Base-by-base conservation (phyloP, 1,140 invertebrate genomes). In the Pseudobourletiella spinata region DNA sequence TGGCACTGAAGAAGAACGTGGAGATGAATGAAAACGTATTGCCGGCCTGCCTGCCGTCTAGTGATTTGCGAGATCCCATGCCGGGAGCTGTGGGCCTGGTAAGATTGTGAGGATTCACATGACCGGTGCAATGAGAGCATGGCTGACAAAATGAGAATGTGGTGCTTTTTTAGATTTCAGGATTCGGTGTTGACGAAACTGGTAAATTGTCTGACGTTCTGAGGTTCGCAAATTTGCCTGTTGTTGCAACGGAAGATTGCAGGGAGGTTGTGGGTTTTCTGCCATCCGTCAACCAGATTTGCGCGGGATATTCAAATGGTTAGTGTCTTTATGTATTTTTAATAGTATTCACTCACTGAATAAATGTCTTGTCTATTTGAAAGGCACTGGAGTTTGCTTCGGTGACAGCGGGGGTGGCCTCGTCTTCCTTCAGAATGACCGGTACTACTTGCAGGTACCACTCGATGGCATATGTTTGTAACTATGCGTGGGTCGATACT, bases 271-370 rank as follows among this genome's bases (percentile, higher is more conserved):
- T 57, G 6, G 28, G 52, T 8, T 25, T 28, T 15, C 6, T 18
- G n/a, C 61, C 61, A 30, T 26, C 22, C 6, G 30, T 24, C n/a
- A 32, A 57, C 24, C 61, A 63, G 24, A 57, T 52, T 39, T 63
- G 61, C 44, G 61, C 61, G 4, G 61, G 61, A 6, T 61, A 61
- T 39, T 51, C 59, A 4, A 61, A 61, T 28, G 59, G 59, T 44
- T 26, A 46, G 3, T 15, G 39, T 35, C 32, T 42, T 11, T 60
- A 39, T 8, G 2, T 25, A 42, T 2, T 29, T 6, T 26, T 28
- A 20, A 59, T 48, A 15, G n/a, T 14, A 58, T 3, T 8, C 25
- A 24, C 25, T 25, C 15, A 6, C 11, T 30, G 8, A 11, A 54
- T n/a, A 26, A 58, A 44, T 22, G 43, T 29, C 14, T 56, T 56